Percentiles rank a stretch among this genome's conserved stretches.
phyloP scores from a whole-genome alignment of 2,113 vertebrate genomes.

The Hyaena hyaena region DNA sequence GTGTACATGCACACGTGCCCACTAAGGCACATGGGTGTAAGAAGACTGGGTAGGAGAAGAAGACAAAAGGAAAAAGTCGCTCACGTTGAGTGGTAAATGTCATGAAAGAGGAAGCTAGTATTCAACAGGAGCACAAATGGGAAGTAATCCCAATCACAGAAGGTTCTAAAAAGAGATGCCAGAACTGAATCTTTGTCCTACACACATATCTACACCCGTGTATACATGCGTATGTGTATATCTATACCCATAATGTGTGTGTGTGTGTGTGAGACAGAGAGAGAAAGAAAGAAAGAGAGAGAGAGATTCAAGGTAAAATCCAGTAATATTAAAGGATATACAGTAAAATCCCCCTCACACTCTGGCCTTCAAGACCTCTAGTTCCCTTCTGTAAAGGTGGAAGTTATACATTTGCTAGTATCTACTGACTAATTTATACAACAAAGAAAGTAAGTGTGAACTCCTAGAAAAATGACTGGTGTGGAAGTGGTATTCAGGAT shows the following conservation, averaged over 20 bases:
- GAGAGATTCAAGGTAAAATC: background rate
- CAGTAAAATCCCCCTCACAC: background rate
- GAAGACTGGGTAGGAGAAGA: background rate
- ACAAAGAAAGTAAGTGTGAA: background rate
- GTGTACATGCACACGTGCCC: rapidly evolving
- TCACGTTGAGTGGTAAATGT: background rate
- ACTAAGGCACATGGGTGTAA: background rate
- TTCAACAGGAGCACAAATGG: no score
- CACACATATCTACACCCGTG: background rate
- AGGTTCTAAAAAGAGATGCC: background rate
- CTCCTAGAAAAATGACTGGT: background rate
- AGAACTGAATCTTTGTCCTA: background rate
- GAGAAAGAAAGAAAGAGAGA: background rate
- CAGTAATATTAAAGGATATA: background rate
- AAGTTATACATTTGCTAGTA: background rate
- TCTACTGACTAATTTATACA: background rate
- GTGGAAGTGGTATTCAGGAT: background rate
- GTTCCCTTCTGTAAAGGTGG: background rate
- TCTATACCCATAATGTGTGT: no score
- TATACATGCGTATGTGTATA: background rate
- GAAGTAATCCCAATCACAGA: background rate
- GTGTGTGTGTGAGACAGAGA: no score
- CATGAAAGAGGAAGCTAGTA: rapidly evolving
- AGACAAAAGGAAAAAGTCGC: background rate
- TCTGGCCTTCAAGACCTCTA: background rate